These are phyloP conservation scores for Anableps anableps DNA, from an alignment of 2,797 vertebrate genomes.

Conservation along the genomic window DNA sequence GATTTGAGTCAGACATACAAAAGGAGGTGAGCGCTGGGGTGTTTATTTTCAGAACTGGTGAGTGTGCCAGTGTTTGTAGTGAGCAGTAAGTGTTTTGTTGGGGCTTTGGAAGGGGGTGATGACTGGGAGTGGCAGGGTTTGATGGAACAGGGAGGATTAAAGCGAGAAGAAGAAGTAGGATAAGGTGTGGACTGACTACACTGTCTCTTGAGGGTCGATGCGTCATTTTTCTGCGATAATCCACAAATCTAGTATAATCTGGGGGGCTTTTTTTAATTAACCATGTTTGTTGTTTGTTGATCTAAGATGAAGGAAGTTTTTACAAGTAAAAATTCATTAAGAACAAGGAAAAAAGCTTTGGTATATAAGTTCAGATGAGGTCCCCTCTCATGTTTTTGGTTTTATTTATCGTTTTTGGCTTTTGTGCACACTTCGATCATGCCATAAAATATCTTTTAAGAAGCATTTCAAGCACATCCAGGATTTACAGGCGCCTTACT, in stretches of 20 bases:
- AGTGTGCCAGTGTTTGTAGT: conserved; percentile 48
- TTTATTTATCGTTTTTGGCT: neutral
- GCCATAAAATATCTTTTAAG: neutral
- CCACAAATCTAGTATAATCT: neutral
- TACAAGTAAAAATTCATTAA: neutral
- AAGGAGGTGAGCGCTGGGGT: conserved; percentile 19
- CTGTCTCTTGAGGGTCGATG: neutral
- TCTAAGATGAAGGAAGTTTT: neutral
- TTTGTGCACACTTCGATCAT: neutral
- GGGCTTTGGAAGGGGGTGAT: conserved; percentile 39
- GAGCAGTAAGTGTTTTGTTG: conserved; percentile 28
- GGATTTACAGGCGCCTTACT: conserved; percentile 14
- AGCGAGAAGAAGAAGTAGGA: conserved; percentile 20
- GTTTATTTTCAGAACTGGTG: conserved; percentile 45
- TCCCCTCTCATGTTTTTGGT: neutral
- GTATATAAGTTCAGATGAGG: neutral
- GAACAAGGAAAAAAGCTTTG: neutral
- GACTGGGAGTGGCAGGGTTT: conserved; percentile 51
- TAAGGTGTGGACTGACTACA: conserved; percentile 36
- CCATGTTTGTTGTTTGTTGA: neutral
- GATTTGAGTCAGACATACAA: conserved; percentile 45
- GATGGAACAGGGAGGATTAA: conserved; percentile 46
- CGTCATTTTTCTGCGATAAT: neutral
- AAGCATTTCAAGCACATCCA: neutral
- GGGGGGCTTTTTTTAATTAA: neutral